Conservation (phyloP, 2,888 invertebrate genomes). For the Fragum whitleyi region DNA sequence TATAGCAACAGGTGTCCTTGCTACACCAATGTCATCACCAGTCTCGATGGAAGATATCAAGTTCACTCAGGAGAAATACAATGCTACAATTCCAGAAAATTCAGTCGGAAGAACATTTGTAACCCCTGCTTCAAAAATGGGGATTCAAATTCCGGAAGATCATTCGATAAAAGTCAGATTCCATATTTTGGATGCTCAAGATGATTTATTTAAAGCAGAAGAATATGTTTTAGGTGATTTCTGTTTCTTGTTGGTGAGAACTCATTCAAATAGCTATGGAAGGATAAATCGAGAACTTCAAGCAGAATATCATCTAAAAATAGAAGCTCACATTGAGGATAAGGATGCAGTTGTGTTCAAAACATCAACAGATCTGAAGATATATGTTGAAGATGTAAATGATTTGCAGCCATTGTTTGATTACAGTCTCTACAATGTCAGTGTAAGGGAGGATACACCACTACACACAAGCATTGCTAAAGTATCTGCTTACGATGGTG, state of each 20-base stretch:
- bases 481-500: constrained; percentile 95
- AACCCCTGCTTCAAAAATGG: constrained; percentile 91
- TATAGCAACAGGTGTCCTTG: constrained; percentile 51
- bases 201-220: constrained; percentile 95
- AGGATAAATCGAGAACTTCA: constrained; percentile 97
- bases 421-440: constrained; percentile 93
- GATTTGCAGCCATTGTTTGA: constrained; percentile 97
- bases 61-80: constrained; percentile 81
- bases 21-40: constrained; percentile 27
- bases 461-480: constrained; percentile 91
- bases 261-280: constrained; percentile 93
- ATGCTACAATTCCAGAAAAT: constrained; percentile 82
- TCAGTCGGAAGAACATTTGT: constrained; percentile 91
- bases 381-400: constrained; percentile 84
- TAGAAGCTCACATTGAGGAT: constrained; percentile 89
- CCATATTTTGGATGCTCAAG: constrained; percentile 94
- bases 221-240: constrained; percentile 96
- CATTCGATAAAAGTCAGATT: constrained; percentile 88
- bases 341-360: constrained; percentile 77
- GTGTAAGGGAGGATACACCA: constrained; percentile 95
- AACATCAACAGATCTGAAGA: constrained; percentile 86
- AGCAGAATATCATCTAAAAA: constrained; percentile 92
- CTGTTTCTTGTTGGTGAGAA: constrained; percentile 95
- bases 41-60: constrained; percentile 59
- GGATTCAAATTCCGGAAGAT: constrained; percentile 88